Percentiles rank a stretch among this genome's conserved stretches.
Conservation (phyloP, 2,888 invertebrate genomes). For the Formica aserva region DNA sequence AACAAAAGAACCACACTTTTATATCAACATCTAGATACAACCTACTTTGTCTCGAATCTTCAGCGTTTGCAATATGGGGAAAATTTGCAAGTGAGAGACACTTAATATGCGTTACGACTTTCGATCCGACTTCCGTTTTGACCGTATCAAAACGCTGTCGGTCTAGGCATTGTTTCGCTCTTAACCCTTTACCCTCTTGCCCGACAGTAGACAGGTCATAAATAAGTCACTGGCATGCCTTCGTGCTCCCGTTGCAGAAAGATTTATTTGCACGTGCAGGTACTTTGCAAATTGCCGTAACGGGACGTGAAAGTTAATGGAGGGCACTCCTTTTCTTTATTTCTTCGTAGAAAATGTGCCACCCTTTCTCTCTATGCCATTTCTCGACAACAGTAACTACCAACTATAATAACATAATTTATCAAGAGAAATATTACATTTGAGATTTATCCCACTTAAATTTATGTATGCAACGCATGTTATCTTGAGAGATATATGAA, state of each 20-base stretch:
- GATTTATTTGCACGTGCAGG: slow-evolving; percentile 71
- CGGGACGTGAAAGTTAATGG: slow-evolving; percentile 71
- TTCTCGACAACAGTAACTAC: background rate
- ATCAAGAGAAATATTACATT: background rate
- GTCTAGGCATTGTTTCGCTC: slow-evolving; percentile 76
- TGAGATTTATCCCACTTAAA: background rate
- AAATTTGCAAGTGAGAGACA: background rate
- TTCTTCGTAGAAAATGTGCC: slow-evolving; percentile 36
- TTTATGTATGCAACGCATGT: background rate
- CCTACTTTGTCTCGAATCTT: background rate
- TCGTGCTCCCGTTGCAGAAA: slow-evolving; percentile 59
- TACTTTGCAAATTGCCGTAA: slow-evolving; percentile 79
- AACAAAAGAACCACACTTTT: background rate
- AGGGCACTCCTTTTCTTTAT: slow-evolving; percentile 29
- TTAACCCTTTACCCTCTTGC: slow-evolving; percentile 75
- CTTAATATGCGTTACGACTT: slow-evolving; percentile 49
- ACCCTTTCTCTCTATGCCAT: background rate
- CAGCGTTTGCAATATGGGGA: background rate
- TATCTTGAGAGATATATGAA: background rate
- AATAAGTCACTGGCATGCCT: slow-evolving; percentile 72
- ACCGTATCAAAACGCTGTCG: slow-evolving; percentile 77
- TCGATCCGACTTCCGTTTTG: slow-evolving; percentile 54
- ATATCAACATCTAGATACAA: background rate
- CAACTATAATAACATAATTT: slow-evolving; percentile 1
- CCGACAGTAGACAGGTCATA: slow-evolving; percentile 68